Percentiles rank a stretch among this genome's conserved stretches.
These are phyloP conservation scores for Diorhabda carinulata DNA, from an alignment of 1,140 invertebrate genomes.

Conservation along the genomic window DNA sequence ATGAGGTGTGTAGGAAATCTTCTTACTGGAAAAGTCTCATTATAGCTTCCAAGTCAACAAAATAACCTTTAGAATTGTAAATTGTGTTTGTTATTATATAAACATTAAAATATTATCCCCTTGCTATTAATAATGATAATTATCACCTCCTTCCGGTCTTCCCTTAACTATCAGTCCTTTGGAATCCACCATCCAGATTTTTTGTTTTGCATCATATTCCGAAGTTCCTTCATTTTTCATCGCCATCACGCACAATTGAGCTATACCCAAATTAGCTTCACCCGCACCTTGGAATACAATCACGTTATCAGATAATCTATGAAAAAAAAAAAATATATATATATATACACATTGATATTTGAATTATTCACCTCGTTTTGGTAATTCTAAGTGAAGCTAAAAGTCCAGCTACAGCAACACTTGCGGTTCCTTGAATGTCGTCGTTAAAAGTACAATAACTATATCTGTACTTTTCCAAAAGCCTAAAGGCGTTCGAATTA, in stretches of 20 bases:
- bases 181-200: slow-evolving; percentile 71
- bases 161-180: slow-evolving; percentile 76
- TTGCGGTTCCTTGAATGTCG: slow-evolving; percentile 90
- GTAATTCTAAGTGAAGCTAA: slow-evolving; percentile 79
- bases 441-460: slow-evolving; percentile 93
- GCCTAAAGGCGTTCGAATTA: slow-evolving; percentile 82
- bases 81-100: too few species aligned
- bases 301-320: slow-evolving; percentile 68
- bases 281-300: slow-evolving; percentile 92
- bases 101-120: too few species aligned
- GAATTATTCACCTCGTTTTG: slow-evolving; percentile 52
- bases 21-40: too few species aligned
- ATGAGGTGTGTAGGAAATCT: too few species aligned
- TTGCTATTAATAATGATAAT: too few species aligned
- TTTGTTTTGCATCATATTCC: slow-evolving; percentile 64
- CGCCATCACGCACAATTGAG: slow-evolving; percentile 78
- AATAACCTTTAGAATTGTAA: too few species aligned
- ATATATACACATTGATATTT: neutral
- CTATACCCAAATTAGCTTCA: slow-evolving; percentile 73
- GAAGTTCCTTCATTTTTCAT: slow-evolving; percentile 77
- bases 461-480: slow-evolving; percentile 80
- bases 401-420: slow-evolving; percentile 87
- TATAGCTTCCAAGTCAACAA: too few species aligned
- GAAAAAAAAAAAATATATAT: neutral
- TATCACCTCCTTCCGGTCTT: slow-evolving; percentile 62